Base-by-base conservation (phyloP, 2,888 invertebrate species). In the Lacanobia oleracea region DNA sequence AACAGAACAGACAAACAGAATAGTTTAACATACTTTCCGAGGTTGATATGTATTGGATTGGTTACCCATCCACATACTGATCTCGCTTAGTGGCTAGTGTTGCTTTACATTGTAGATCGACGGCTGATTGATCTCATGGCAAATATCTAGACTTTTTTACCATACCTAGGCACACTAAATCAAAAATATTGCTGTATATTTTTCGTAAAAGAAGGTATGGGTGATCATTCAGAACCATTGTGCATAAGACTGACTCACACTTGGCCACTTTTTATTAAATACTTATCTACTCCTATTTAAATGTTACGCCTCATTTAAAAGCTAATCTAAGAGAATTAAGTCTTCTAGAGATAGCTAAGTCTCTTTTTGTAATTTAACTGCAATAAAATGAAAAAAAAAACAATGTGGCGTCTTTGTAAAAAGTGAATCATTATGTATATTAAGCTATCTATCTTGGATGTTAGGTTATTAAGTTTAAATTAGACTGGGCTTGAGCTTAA, bases 361-460 rank as follows among this genome's bases (percentile, higher is more conserved):
- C 14, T 67, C 7, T 70, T 27, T n/a, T 50, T 48, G 40, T 76
- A 66, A 63, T 53, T 66, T 57, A 45, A 8, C 50, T n/a, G 50
- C 50, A 45, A 54, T 59, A 76, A 76, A 75, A 81, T 66, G 57
- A 45, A 0, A 45, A 66, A 77, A 74, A 78, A 70, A 68, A 18
- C n/a, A 51, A 33, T 59, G 64, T 51, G 33, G n/a, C 40, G 37
- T 40, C 10, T 45, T 23, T 0, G 37, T 59, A 81, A 81, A 62
- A 67, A 67, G 14, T 57, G 21, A 51, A 51, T 63, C 43, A 62
- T 72, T 67, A 77, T 59, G 67, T 72, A 59, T 59, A 81, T 79
- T 77, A 82, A 67, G 79, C 67, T 81, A 81, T 79, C 3, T 67
- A 81, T 79, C 78, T 82, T 72, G 23, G 7, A 1, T 12, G 7